Evolutionary conservation across 2,888 invertebrate genomes (phyloP).

Genomic region (Nematopogon swammerdamellus): DNA sequence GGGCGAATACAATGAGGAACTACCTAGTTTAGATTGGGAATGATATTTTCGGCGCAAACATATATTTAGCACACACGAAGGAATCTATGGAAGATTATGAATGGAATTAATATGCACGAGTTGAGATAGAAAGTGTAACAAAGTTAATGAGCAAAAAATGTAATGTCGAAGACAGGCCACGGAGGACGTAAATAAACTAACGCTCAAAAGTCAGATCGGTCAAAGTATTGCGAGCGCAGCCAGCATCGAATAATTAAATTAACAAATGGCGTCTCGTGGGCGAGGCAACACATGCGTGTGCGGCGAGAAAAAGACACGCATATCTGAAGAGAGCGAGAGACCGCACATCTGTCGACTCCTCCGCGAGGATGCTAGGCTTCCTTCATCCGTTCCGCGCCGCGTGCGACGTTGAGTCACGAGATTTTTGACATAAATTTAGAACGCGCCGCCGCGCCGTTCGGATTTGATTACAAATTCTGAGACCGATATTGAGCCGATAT

Average conservation of each 20-base stretch:
- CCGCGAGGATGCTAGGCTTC: neutral
- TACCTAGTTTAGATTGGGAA: too few relatives aligned
- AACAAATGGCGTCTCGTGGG: slow-evolving; percentile 36
- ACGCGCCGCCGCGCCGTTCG: neutral
- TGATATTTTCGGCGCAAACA: too few relatives aligned
- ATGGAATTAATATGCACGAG: too few relatives aligned
- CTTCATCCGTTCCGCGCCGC: too few relatives aligned
- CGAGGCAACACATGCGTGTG: slow-evolving; percentile 22
- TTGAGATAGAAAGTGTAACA: too few relatives aligned
- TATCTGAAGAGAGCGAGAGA: slow-evolving; percentile 29
- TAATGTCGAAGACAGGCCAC: too few relatives aligned
- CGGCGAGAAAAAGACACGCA: slow-evolving; percentile 27
- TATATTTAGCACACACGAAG: too few relatives aligned
- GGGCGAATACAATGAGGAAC: too few relatives aligned
- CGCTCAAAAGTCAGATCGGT: too few relatives aligned
- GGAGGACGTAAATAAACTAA: neutral
- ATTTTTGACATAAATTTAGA: neutral
- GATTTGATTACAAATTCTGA: neutral
- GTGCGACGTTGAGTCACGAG: neutral
- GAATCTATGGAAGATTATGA: too few relatives aligned
- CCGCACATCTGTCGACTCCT: slow-evolving; percentile 25
- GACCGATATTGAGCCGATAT: neutral
- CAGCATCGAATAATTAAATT: slow-evolving; percentile 28
- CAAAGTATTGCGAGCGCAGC: neutral
- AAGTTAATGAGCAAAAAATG: too few relatives aligned